Evolutionary conservation across 1,140 invertebrate species (phyloP), one percentile per base, ranked within the genome.

Genomic region (Mylabris phalerata): DNA sequence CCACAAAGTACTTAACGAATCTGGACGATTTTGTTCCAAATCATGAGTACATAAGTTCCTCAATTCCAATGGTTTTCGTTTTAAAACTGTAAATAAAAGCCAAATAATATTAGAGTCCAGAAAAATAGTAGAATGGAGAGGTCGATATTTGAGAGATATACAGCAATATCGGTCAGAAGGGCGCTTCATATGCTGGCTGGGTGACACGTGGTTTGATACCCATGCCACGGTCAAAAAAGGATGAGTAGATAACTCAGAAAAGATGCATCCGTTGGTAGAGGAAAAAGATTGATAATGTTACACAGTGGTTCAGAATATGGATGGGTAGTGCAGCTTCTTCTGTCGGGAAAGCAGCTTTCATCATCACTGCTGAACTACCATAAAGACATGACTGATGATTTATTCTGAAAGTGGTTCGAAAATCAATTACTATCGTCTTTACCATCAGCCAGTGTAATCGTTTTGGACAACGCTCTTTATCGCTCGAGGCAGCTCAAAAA

Each of bases 261-360:
- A 50, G 6, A 41, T 42, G 42, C 50, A 38, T 55, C 60, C 9
- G 32, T 32, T 27, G 49, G 42, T 3, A 70, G 65, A 61, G 64
- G 62, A 7, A 58, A 62, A 43, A 45, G 63, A 1, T 42, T 68
- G 4, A 59, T 69, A 9, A 67, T 72, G 39, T 54, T 69, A 9
- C 71, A 70, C 50, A 67, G 65, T 9, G 68, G 65, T 3, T 41
- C 41, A 19, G 60, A 61, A 58, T 43, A 54, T 45, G 63, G 65
- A 6, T 69, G 66, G 50, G 11, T 66, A 32, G 32, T 4, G 7
- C 61, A 60, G 25, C 62, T 66, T 40, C 59, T 57, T 9, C 52
- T 69, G 47, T 38, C 67, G 66, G 60, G 9, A 52, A 60, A 41
- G 57, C 4, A 63, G 27, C 44, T 46, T 60, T 60, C 49, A 27